A percentile compares a stretch with the other conserved stretches of the same genome.
Evolutionary conservation across 2,797 vertebrate genomes (phyloP).

Genomic region (Coranthus polyacanthus): DNA sequence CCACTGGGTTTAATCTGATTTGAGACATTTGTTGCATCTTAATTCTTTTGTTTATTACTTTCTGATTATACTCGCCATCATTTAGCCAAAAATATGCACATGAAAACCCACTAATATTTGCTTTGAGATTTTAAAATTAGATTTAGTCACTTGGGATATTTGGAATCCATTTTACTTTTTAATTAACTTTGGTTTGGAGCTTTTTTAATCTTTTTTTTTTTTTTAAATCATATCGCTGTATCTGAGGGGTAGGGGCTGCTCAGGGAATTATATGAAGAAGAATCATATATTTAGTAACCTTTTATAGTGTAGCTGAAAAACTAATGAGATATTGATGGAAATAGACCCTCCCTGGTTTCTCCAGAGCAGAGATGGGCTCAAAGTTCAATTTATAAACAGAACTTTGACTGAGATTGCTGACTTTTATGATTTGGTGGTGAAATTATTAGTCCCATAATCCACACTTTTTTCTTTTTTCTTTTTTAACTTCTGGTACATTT

Average conservation of each 20-base stretch:
- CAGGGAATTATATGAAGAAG: conserved; percentile 2
- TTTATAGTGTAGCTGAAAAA: conserved; percentile 2
- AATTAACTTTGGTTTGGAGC: conserved; percentile 24
- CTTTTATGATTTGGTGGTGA: not conserved
- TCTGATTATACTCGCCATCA: not conserved
- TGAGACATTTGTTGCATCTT: not conserved
- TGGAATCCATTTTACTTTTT: conserved; percentile 28
- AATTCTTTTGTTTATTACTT: conserved; percentile 1
- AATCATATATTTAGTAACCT: not conserved
- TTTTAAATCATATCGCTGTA: conserved; percentile 18
- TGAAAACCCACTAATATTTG: conserved; percentile 14
- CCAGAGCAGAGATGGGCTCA: not conserved
- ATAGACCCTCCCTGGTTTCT: not conserved
- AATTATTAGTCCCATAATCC: not conserved
- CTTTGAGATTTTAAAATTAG: conserved; percentile 23
- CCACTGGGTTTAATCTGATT: not conserved
- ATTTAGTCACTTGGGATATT: conserved; percentile 14
- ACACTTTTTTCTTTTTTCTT: not conserved
- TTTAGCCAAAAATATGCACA: conserved; percentile 1
- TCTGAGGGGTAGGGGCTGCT: conserved; percentile 10
- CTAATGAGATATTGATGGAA: conserved; percentile 23
- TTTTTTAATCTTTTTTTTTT: conserved; percentile 22
- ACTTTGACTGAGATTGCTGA: not conserved
- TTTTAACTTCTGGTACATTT: not conserved
- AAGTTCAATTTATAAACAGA: conserved; percentile 10